phyloP scores from a whole-genome alignment of 1,140 invertebrate genomes.

The Brachionus sp. region DNA sequence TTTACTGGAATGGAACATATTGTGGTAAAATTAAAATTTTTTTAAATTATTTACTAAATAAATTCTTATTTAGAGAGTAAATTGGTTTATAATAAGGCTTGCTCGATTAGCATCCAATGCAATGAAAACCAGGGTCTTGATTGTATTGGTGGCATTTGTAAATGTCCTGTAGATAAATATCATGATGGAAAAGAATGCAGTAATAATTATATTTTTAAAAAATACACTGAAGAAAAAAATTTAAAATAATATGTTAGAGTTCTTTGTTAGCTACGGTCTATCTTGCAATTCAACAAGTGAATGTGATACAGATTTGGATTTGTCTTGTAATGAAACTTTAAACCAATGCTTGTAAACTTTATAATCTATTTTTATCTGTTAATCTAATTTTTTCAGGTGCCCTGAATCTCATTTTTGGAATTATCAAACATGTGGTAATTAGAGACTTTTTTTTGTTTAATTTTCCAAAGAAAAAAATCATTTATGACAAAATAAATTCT shows the following conservation, averaged over 20 bases:
- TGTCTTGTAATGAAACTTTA: background rate
- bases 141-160: background rate
- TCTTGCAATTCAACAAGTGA: background rate
- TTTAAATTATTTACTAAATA: background rate
- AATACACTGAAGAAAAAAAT: background rate
- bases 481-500: too few species aligned
- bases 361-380: background rate
- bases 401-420: background rate
- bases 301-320: background rate
- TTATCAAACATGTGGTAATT: background rate
- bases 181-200: background rate
- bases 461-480: too few species aligned
- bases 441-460: too few species aligned
- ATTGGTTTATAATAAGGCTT: background rate
- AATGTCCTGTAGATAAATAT: background rate
- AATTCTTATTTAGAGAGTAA: background rate
- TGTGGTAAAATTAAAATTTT: background rate
- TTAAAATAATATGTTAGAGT: background rate
- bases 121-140: background rate
- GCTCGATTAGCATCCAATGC: background rate
- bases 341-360: background rate
- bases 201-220: background rate
- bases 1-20: background rate
- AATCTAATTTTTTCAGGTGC: background rate
- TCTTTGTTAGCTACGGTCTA: background rate